These are phyloP conservation scores for Python bivittatus DNA, from an alignment of 2,113 vertebrate genomes.

Conservation along the genomic window DNA sequence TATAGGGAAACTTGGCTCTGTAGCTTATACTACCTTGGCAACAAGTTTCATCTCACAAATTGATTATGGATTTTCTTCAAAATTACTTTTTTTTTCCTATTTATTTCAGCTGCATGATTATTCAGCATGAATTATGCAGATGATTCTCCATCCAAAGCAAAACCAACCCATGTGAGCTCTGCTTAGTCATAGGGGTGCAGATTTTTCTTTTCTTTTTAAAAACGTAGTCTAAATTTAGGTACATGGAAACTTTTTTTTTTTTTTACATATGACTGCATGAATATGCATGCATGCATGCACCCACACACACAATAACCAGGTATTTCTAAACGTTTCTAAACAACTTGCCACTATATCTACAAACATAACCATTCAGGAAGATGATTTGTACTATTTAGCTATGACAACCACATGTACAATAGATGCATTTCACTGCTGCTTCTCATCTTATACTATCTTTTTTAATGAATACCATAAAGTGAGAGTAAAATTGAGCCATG, in stretches of 20 bases:
- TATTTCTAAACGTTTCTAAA: not conserved
- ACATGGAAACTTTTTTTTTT: not conserved
- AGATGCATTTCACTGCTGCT: not conserved
- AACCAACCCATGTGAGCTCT: not conserved
- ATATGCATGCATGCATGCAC: not conserved
- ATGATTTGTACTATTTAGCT: not conserved
- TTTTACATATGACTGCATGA: not conserved
- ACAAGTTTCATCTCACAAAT: constrained; percentile 10
- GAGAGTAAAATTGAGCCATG: not conserved
- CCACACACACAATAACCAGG: not conserved
- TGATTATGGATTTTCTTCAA: constrained; percentile 26
- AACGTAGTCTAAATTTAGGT: not conserved
- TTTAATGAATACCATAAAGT: not conserved
- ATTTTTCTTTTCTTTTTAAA: not conserved
- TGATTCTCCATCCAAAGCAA: constrained; percentile 1
- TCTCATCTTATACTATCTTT: not conserved
- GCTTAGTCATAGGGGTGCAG: not conserved
- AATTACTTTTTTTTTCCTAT: constrained; percentile 7
- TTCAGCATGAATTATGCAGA: constrained; percentile 22
- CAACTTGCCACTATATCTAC: not conserved
- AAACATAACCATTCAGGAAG: not conserved
- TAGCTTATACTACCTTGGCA: constrained; percentile 11
- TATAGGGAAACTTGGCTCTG: constrained; percentile 20
- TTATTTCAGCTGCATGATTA: constrained; percentile 21
- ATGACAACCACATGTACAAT: not conserved